Percentiles rank a stretch among this genome's conserved stretches.
phyloP scores from a whole-genome alignment of 2,113 vertebrate genomes.

The Boulengeromyrus knoepffleri region DNA sequence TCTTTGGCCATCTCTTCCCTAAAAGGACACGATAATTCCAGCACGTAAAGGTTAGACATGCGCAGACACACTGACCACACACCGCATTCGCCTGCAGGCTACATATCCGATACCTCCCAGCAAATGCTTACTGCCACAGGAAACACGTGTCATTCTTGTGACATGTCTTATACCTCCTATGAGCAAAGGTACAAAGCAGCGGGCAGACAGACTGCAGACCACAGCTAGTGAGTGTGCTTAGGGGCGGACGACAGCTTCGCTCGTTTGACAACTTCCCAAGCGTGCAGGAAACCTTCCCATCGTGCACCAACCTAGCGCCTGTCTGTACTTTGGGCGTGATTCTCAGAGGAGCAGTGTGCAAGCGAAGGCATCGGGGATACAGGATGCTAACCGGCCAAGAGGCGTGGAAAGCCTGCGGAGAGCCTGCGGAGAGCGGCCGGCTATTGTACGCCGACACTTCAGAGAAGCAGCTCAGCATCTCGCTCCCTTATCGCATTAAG shows the following conservation, averaged over 20 bases:
- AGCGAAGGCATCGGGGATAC: not conserved
- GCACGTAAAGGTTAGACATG: conserved; percentile 26
- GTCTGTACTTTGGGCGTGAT: not conserved
- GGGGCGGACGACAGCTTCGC: not conserved
- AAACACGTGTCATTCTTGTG: not conserved
- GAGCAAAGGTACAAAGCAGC: not conserved
- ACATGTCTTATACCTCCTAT: not conserved
- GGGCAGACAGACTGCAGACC: not conserved
- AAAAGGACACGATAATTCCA: conserved; percentile 54
- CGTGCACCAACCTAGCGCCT: not conserved
- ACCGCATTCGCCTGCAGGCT: not conserved
- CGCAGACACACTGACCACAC: not conserved
- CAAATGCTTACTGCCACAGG: too few relatives aligned
- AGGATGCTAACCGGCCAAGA: not conserved
- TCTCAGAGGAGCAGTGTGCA: not conserved
- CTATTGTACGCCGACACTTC: not conserved
- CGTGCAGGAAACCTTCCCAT: not conserved
- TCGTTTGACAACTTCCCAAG: not conserved
- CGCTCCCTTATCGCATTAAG: not conserved
- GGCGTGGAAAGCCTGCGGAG: too few relatives aligned
- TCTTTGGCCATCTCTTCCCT: conserved; percentile 97
- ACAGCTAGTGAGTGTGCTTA: not conserved
- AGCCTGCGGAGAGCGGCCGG: not conserved
- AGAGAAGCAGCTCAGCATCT: not conserved
- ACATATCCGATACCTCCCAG: not conserved